Base-by-base conservation (phyloP, 2,888 invertebrate species). In the Seira ritae region DNA sequence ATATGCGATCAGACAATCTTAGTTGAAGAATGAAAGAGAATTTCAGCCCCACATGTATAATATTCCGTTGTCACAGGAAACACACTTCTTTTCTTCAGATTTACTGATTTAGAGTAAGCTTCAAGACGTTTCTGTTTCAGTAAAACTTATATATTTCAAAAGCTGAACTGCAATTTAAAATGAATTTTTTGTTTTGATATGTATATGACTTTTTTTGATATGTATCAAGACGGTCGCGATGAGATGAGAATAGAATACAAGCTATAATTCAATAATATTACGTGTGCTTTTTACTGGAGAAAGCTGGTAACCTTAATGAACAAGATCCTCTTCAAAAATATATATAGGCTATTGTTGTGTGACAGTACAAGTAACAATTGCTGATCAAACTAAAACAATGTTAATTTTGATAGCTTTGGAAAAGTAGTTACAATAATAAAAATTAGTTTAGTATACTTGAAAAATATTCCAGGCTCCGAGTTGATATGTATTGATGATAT, bases 401-500 rank as follows among this genome's bases (percentile, higher is more conserved):
- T 62, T 62, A 62, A 62, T 62, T 60, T 60, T 60, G n/a, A n/a
- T n/a, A 60, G 60, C 60, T n/a, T 8, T 60, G 10, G 42, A 77
- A 70, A 19, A 31, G 23, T 37, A 24, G 31, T 42, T 46, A 31
- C 23, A 46, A 62, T 62, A 24, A 71, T 37, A 4, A 69, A 31
- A 78, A 69, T 42, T 78, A 78, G n/a, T 50, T 62, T 72, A 80
- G 24, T 70, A 65, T 20, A 23, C 67, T 81, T 71, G 50, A 50
- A 8, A 50, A 50, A n/a, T 62, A 82, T 20, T 81, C 71, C 76
- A 82, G 82, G 82, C 82, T 76, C 37, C 68, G 31, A 81, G 72
- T 68, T 82, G 82, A 82, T 82, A 82, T 82, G 82, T 82, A 66
- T 55, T 23, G 69, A 71, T 81, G 75, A 72, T 62, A 62, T 69